Base-by-base conservation (phyloP, 2,797 vertebrate species). In the Anguilla marmorata region DNA sequence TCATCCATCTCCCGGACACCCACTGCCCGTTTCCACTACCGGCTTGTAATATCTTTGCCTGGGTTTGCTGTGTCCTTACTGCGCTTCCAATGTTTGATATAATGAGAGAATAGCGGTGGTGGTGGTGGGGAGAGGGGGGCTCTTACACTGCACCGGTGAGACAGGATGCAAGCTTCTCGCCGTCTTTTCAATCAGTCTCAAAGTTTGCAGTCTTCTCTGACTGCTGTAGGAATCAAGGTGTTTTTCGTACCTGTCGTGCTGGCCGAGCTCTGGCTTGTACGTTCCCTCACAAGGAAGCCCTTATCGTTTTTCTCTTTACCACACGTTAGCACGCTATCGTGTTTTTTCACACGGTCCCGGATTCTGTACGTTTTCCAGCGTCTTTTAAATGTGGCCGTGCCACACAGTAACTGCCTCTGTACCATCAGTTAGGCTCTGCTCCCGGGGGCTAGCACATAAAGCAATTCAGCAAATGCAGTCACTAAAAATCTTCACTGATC, bases 1-100 rank as follows among this genome's bases (percentile, higher is more conserved):
- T 37, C 76, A 84, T 87, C 60, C 66, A 84, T 76, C 85, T 76
- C 85, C 63, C 30, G 60, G 79, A 76, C 45, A 19, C 37, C 52
- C 5, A 48, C 63, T 58, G 60, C n/a, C 72, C 56, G 56, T 24
- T 56, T 41, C 37, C 5, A 58, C 54, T 11, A 85, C 21, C 48
- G 7, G 52, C 41, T 48, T 86, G 37, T 66, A 27, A 50, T 41
- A 12, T 37, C 54, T 88, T 54, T 27, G 8, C 56, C 19, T 27
- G 2, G 33, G 66, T 60, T 37, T 54, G n/a, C n/a, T 30, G 12
- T 33, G 56, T 37, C 41, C 58, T 69, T 56, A 24, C 45, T 27
- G n/a, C 45, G 80, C 27, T 2, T 30, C 3, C 30, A 80, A 2
- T 48, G 72, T 80, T 50, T 58, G 60, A 41, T 45, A 52, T 48